These are phyloP conservation scores for Apamea monoglypha DNA, from an alignment of 2,888 invertebrate genomes.

Conservation along the genomic window DNA sequence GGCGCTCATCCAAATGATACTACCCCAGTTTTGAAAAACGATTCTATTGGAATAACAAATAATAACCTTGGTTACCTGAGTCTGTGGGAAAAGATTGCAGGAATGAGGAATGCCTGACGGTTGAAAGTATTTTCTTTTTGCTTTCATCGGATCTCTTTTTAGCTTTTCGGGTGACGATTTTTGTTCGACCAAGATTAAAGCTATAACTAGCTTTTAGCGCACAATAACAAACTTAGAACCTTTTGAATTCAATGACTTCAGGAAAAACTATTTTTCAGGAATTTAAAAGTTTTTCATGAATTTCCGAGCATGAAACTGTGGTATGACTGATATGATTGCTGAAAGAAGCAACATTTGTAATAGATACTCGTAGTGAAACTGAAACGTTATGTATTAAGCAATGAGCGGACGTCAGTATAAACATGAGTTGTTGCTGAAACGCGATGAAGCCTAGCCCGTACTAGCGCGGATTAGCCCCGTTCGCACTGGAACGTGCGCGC, in stretches of 20 bases:
- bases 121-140: not conserved
- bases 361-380: conserved; percentile 19
- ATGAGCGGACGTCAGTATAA: conserved; percentile 17
- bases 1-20: conserved; percentile 16
- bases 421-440: conserved; percentile 33
- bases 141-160: not conserved
- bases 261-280: not conserved
- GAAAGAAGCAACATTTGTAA: conserved; percentile 23
- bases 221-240: not conserved
- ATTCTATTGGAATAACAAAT: not conserved
- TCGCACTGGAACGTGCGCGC: conserved; percentile 34
- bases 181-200: not conserved
- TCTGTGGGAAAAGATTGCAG: too few species aligned
- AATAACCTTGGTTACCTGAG: not conserved
- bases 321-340: not conserved
- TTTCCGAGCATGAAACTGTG: not conserved
- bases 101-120: not conserved
- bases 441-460: conserved; percentile 52
- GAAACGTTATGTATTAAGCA: conserved; percentile 30
- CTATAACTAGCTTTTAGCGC: not conserved
- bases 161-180: not conserved
- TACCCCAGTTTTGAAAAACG: conserved; percentile 6
- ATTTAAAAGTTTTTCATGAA: not conserved
- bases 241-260: not conserved
- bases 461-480: conserved; percentile 61